phyloP scores from a whole-genome alignment of 2,888 invertebrate genomes.

The Malacosoma neustria region DNA sequence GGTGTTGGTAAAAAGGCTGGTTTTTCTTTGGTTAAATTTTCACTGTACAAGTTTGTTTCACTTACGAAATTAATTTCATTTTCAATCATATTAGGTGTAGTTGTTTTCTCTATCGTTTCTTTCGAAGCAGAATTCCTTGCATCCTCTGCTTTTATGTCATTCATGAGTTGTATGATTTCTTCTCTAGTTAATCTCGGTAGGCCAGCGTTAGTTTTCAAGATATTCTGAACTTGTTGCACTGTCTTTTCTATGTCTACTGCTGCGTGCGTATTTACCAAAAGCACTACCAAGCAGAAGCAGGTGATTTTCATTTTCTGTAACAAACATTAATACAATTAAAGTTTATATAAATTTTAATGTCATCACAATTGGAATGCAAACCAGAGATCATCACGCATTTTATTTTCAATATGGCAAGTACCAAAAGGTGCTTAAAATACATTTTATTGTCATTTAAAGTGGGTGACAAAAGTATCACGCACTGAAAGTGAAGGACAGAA shows the following conservation, averaged over 20 bases:
- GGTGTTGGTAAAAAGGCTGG: conserved; percentile 13
- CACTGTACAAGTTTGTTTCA: conserved; percentile 7
- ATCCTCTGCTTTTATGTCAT: conserved; percentile 77
- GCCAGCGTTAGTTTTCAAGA: conserved; percentile 75
- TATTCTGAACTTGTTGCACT: conserved; percentile 79
- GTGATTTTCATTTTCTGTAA: conserved; percentile 59
- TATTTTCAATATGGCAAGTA: too few species aligned
- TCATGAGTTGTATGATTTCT: conserved; percentile 79
- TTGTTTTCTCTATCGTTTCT: conserved; percentile 26
- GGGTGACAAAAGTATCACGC: too few species aligned
- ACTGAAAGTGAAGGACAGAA: too few species aligned
- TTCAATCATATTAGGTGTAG: conserved; percentile 29
- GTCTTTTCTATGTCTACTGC: conserved; percentile 75
- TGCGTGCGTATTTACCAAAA: conserved; percentile 24
- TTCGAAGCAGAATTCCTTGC: conserved; percentile 37
- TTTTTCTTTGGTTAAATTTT: conserved; percentile 13
- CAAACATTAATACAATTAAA: conserved; percentile 12
- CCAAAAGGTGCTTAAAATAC: too few species aligned
- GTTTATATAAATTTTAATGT: background rate
- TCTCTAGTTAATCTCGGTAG: conserved; percentile 78
- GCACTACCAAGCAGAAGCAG: conserved; percentile 38
- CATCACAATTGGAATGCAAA: too few species aligned
- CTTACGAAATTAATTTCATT: conserved; percentile 34
- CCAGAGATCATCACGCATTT: too few species aligned
- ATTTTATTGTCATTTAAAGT: too few species aligned